Conservation (phyloP, 2,113 vertebrate genomes). For the Etheostoma spectabile region DNA sequence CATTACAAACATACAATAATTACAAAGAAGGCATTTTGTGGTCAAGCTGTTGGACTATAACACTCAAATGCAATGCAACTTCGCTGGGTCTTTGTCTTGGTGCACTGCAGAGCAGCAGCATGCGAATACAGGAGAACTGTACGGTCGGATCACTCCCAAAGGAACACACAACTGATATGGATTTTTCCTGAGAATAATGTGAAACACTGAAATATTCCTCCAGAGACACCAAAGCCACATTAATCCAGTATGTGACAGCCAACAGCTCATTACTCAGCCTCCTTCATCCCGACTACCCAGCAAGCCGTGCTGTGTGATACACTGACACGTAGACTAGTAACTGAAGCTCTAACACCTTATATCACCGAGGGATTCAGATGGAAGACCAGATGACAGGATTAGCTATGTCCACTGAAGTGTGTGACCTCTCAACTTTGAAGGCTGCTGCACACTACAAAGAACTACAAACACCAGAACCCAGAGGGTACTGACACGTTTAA, state of each 20-base stretch:
- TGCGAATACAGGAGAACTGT: background rate
- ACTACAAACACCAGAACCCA: conserved; percentile 40
- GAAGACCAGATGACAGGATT: conserved; percentile 52
- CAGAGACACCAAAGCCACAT: background rate
- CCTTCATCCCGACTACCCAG: conserved; percentile 5
- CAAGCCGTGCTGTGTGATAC: conserved; percentile 23
- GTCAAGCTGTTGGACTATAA: background rate
- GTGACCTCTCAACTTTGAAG: conserved; percentile 41
- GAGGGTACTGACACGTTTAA: conserved; percentile 27
- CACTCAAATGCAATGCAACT: background rate
- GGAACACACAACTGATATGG: background rate
- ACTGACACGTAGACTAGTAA: conserved; percentile 37
- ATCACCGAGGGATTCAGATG: conserved; percentile 33
- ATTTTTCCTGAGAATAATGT: background rate
- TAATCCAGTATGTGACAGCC: background rate
- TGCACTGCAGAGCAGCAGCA: background rate
- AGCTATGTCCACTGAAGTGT: conserved; percentile 25
- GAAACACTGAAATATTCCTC: background rate
- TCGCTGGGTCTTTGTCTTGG: background rate
- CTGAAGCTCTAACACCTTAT: conserved; percentile 39
- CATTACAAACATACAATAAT: conserved; percentile 1
- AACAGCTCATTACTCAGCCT: background rate
- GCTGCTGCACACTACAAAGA: conserved; percentile 23
- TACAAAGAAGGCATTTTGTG: background rate
- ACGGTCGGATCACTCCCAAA: background rate